These are phyloP conservation scores for Aphidius gifuensis DNA, from an alignment of 1,140 invertebrate genomes.

Conservation along the genomic window DNA sequence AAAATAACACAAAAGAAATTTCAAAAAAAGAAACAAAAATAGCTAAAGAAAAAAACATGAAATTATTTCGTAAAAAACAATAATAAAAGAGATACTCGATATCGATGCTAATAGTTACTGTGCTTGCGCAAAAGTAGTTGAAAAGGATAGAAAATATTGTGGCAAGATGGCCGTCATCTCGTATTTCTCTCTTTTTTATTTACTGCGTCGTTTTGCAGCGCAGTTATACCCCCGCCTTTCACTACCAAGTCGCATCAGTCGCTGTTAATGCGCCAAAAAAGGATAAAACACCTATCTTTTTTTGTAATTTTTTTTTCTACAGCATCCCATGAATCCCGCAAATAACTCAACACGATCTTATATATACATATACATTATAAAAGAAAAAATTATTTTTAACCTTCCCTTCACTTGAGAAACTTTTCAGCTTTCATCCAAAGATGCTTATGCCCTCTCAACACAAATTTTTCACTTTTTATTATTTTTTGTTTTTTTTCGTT, in stretches of 20 bases:
- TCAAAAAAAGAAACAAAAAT: too few relatives aligned
- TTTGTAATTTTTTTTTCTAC: constrained; percentile 4
- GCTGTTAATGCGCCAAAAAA: constrained; percentile 5
- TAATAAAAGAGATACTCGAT: too few relatives aligned
- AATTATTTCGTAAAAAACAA: too few relatives aligned
- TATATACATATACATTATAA: background rate
- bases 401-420: constrained; percentile 4
- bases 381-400: constrained; percentile 19
- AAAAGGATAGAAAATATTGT: constrained; percentile 24
- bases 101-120: too few relatives aligned
- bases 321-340: constrained; percentile 17
- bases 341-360: constrained; percentile 19
- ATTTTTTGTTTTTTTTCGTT: background rate
- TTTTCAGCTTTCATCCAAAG: too few relatives aligned
- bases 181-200: constrained; percentile 2
- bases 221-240: background rate
- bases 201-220: constrained; percentile 12
- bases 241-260: constrained; percentile 5
- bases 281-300: constrained; percentile 1
- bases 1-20: too few relatives aligned
- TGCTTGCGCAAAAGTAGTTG: too few relatives aligned
- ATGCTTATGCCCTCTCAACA: too few relatives aligned
- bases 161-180: constrained; percentile 48
- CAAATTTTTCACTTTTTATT: background rate
- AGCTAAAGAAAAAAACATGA: too few relatives aligned